These are phyloP conservation scores for Ibycter americanus DNA, from an alignment of 2,797 vertebrate genomes.

Conservation along the genomic window DNA sequence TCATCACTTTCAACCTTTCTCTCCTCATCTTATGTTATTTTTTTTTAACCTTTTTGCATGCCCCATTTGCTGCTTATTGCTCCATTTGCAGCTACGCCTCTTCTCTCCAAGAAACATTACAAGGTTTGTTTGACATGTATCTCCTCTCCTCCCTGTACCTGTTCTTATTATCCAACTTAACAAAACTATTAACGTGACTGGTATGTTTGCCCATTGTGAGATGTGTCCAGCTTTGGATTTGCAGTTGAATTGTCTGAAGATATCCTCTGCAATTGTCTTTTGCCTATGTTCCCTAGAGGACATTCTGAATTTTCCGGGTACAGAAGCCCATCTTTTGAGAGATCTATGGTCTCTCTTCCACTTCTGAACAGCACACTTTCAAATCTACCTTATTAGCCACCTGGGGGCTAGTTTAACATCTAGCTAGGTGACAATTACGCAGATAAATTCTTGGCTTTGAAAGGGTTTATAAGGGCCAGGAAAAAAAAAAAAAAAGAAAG, in stretches of 20 bases:
- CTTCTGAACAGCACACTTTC: neutral
- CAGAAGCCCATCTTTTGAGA: neutral
- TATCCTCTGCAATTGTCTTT: neutral
- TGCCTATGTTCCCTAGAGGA: neutral
- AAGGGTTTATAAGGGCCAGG: neutral
- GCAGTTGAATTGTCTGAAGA: neutral
- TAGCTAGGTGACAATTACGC: neutral
- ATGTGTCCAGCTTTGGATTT: neutral
- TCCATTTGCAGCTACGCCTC: neutral
- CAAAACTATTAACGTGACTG: neutral
- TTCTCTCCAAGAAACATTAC: neutral
- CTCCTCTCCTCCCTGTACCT: neutral
- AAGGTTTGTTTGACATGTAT: neutral
- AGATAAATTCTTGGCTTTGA: neutral
- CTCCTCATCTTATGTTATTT: accelerated
- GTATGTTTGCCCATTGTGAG: accelerated
- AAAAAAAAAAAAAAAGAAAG: too few species aligned
- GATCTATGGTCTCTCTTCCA: neutral
- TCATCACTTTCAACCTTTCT: neutral
- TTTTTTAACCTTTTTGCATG: neutral
- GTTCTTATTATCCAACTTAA: neutral
- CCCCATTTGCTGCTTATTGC: neutral
- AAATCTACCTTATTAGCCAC: neutral
- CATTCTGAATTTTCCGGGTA: neutral
- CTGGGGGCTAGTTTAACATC: neutral